phyloP scores from a whole-genome alignment of 2,888 invertebrate species.

The Catocala nupta region DNA sequence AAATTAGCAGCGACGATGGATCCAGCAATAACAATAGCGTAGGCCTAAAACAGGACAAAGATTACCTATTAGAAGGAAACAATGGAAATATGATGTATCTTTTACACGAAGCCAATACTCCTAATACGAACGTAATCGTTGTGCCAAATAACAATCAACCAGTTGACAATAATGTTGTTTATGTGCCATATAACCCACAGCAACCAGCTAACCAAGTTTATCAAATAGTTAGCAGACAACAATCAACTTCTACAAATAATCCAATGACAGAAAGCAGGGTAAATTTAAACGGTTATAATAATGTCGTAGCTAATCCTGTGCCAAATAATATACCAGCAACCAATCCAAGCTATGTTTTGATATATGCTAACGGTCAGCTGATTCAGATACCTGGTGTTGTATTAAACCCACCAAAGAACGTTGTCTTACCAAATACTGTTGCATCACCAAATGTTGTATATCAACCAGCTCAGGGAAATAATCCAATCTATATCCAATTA shows the following conservation, averaged over 20 bases:
- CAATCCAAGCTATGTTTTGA: slow-evolving; percentile 31
- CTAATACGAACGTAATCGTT: slow-evolving; percentile 6
- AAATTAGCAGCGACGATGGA: slow-evolving; percentile 13
- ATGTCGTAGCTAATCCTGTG: neutral
- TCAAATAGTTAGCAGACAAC: slow-evolving; percentile 30
- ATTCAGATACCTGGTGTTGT: slow-evolving; percentile 40
- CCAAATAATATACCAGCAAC: slow-evolving; percentile 7
- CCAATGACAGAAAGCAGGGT: slow-evolving; percentile 21
- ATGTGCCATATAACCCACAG: slow-evolving; percentile 36
- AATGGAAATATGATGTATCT: slow-evolving; percentile 34
- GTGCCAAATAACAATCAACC: slow-evolving; percentile 9
- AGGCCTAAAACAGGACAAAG: slow-evolving; percentile 31
- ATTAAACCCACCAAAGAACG: slow-evolving; percentile 28
- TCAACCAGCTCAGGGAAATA: slow-evolving; percentile 24
- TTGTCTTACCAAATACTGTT: slow-evolving; percentile 18
- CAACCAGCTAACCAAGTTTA: slow-evolving; percentile 26
- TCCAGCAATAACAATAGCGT: neutral
- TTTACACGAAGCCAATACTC: slow-evolving; percentile 38
- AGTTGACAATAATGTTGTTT: slow-evolving; percentile 24
- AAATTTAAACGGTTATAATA: slow-evolving; percentile 23
- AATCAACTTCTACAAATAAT: slow-evolving; percentile 12
- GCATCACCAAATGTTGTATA: slow-evolving; percentile 24
- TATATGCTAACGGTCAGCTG: slow-evolving; percentile 43
- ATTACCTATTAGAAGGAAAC: slow-evolving; percentile 36
- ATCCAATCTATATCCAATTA: slow-evolving; percentile 29